Conservation (phyloP, 2,888 invertebrate species). For the Allacma fusca region DNA sequence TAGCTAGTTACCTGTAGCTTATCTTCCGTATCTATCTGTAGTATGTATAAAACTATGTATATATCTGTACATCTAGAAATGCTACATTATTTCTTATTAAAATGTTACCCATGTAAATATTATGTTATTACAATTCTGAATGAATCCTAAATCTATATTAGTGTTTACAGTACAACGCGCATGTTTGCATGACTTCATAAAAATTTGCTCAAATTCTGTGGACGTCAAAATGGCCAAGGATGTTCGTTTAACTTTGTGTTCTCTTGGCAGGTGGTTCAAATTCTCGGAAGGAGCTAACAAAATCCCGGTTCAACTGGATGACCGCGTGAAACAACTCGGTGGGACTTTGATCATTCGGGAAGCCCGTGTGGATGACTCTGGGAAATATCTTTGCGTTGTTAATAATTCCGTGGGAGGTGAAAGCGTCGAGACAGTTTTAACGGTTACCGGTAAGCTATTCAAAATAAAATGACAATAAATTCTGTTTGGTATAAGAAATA, state of each 20-base stretch:
- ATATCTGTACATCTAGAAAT: no score
- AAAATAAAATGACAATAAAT: no score
- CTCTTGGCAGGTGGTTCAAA: conserved; percentile 91
- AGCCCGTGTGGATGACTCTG: conserved; percentile 90
- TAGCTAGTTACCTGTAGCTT: background rate
- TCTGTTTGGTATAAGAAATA: background rate
- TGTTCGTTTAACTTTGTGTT: no score
- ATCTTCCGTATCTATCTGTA: background rate
- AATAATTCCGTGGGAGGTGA: conserved; percentile 93
- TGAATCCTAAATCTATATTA: no score
- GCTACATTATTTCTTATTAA: no score
- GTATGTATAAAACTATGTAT: background rate
- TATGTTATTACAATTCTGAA: no score
- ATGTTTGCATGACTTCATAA: no score
- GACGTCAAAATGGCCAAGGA: no score
- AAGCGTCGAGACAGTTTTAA: conserved; percentile 89
- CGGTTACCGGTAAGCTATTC: conserved; percentile 76
- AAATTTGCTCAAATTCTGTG: no score
- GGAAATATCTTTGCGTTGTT: conserved; percentile 92
- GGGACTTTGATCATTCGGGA: conserved; percentile 92
- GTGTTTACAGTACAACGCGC: no score
- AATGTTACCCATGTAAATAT: no score
- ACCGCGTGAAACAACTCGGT: conserved; percentile 89
- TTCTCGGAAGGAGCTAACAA: conserved; percentile 88
- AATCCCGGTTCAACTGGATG: conserved; percentile 87